These are phyloP conservation scores for Trisateles emortualis DNA, from an alignment of 2,888 invertebrate species.

Conservation along the genomic window DNA sequence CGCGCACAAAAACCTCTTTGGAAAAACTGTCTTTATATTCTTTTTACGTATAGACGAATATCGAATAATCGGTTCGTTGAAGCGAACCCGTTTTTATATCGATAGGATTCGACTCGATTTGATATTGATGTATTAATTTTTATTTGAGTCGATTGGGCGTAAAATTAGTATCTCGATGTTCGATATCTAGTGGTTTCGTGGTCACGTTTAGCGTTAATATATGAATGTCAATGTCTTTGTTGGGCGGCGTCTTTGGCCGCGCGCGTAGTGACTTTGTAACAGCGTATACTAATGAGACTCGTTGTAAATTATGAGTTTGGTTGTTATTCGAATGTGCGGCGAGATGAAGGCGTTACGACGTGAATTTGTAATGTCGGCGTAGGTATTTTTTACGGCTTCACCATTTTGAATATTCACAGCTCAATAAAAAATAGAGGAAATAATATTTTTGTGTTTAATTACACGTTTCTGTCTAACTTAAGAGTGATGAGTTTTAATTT, in stretches of 20 bases:
- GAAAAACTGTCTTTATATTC: slow-evolving; percentile 70
- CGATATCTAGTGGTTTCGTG: slow-evolving; percentile 73
- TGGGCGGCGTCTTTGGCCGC: slow-evolving; percentile 69
- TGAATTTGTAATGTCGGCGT: slow-evolving; percentile 74
- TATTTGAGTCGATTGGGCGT: slow-evolving; percentile 81
- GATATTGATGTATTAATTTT: slow-evolving; percentile 82
- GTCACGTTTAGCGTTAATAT: slow-evolving; percentile 80
- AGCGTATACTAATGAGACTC: slow-evolving; percentile 76
- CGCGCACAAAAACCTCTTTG: slow-evolving; percentile 72
- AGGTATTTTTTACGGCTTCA: slow-evolving; percentile 62
- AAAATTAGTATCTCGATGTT: slow-evolving; percentile 75
- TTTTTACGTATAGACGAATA: slow-evolving; percentile 55
- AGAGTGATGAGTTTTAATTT: not conserved
- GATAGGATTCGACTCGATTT: slow-evolving; percentile 52
- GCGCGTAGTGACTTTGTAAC: slow-evolving; percentile 67
- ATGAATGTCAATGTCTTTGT: slow-evolving; percentile 78
- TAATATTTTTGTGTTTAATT: slow-evolving; percentile 42
- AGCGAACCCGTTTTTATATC: slow-evolving; percentile 67
- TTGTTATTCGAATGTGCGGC: slow-evolving; percentile 74
- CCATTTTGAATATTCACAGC: slow-evolving; percentile 48
- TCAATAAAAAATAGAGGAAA: slow-evolving; percentile 40
- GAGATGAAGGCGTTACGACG: slow-evolving; percentile 76
- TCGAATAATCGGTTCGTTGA: slow-evolving; percentile 54
- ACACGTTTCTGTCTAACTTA: slow-evolving; percentile 23
- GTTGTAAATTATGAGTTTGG: slow-evolving; percentile 75